Evolutionary conservation across 2,113 vertebrate species (phyloP), one percentile per base, ranked within the genome.

Genomic region (Boleophthalmus pectinirostris): DNA sequence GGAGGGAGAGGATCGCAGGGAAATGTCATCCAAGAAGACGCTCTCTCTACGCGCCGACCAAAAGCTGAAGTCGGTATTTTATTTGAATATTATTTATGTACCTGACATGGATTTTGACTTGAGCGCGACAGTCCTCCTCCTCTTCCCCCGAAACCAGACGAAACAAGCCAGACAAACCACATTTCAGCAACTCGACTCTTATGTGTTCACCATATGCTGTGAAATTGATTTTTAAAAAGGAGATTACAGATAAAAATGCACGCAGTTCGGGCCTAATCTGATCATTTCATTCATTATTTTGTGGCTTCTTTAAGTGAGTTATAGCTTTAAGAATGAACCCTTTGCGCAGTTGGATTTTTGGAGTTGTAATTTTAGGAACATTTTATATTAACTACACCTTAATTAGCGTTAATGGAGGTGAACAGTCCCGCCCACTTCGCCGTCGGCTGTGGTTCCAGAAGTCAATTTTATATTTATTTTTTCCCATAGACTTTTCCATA

Each of bases 41-140:
- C 73, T 67, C 70, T 83, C 38, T 77, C 85, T 80, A 80, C 78
- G 79, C 74, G 75, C 25, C 68, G 64, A 87, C 80, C 89, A 84
- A 75, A 77, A 83, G 80, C 73, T 74, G 81, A 70, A 85, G 87
- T 75, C 88, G 84, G 58, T 90, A 90, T 89, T 92, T 87, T 83
- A 88, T 43, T 43, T 43, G 38, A 82, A 64, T 77, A 87, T 93
- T 93, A 93, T 92, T 93, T 92, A 93, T 93, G 89, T 90, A 94
- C 89, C 92, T 92, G 90, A 86, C 89, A 89, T 70, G 82, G 81
- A 86, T 89, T 90, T 83, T 85, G 68, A 80, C 78, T 88, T 79
- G 20, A 86, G 73, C 84, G 84, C 87, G 84, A 87, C 82, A 77
- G 89, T 90, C 89, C 88, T 84, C 87, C 83, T 79, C 88, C 76